A percentile compares a stretch with the other conserved stretches of the same genome.
Evolutionary conservation across 1,140 invertebrate genomes (phyloP).

Genomic region (Eriocheir sinensis): DNA sequence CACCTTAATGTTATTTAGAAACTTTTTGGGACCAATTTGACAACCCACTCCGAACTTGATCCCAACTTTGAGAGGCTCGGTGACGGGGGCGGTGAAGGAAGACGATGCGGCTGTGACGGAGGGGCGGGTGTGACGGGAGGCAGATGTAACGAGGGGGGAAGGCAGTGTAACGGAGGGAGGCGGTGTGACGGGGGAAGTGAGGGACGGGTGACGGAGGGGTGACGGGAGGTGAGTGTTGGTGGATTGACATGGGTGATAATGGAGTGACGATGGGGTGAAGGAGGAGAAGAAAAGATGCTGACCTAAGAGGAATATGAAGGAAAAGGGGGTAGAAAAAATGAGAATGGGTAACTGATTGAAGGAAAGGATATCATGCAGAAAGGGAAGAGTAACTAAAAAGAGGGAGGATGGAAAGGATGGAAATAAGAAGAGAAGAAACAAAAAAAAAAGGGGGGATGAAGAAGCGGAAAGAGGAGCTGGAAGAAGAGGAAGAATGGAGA

Average conservation of each 20-base stretch:
- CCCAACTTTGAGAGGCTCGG: background rate
- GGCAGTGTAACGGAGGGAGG: background rate
- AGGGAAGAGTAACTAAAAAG: no score
- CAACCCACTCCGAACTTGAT: slow-evolving; percentile 13
- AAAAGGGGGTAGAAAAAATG: background rate
- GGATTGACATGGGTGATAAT: no score
- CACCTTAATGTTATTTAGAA: slow-evolving; percentile 15
- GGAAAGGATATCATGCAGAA: no score
- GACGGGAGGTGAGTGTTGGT: background rate
- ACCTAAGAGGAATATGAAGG: background rate
- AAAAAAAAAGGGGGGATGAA: no score
- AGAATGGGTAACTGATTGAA: no score
- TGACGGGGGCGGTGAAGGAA: background rate
- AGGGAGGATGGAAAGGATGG: background rate
- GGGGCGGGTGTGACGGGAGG: background rate
- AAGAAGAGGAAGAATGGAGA: background rate
- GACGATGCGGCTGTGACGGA: background rate
- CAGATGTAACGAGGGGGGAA: background rate
- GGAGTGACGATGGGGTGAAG: background rate
- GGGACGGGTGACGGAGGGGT: background rate
- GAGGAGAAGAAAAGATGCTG: no score
- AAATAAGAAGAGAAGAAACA: background rate
- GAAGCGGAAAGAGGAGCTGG: background rate
- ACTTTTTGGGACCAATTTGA: slow-evolving; percentile 24
- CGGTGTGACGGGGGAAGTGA: background rate